These are phyloP conservation scores for Phoxinus phoxinus DNA, from an alignment of 2,113 vertebrate genomes.

Conservation along the genomic window DNA sequence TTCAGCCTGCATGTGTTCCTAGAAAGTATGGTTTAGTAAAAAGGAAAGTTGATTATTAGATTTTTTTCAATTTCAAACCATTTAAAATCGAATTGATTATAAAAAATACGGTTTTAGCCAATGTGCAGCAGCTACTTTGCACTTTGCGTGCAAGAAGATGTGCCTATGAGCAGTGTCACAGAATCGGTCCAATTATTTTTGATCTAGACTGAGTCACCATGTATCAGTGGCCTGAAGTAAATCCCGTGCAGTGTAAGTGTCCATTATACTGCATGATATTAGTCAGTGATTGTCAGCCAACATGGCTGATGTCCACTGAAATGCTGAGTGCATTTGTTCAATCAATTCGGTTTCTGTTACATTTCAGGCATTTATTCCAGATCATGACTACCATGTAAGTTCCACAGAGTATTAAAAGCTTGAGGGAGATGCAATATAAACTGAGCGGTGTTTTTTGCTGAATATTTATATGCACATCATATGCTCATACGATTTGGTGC, in stretches of 20 bases:
- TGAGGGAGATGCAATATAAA: neutral
- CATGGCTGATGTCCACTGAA: conserved; percentile 13
- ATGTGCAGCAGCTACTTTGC: neutral
- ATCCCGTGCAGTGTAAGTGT: neutral
- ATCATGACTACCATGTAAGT: neutral
- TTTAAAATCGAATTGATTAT: too few relatives aligned
- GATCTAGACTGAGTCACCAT: neutral
- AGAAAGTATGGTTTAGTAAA: too few relatives aligned
- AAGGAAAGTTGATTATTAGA: too few relatives aligned
- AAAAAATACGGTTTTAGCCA: too few relatives aligned
- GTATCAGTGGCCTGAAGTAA: conserved; percentile 24
- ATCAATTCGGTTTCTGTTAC: neutral
- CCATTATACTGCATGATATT: neutral
- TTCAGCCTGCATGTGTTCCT: neutral
- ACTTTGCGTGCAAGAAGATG: neutral
- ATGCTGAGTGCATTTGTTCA: conserved; percentile 10
- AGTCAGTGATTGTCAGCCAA: conserved; percentile 4
- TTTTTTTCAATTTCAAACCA: too few relatives aligned
- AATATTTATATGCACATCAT: neutral
- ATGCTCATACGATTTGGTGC: neutral
- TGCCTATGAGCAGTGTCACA: neutral
- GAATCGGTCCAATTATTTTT: neutral
- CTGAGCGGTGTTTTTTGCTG: neutral
- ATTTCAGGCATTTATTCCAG: neutral
- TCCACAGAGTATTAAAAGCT: neutral